These are phyloP conservation scores for Arothron firmamentum DNA, from an alignment of 2,113 vertebrate species.

Conservation along the genomic window DNA sequence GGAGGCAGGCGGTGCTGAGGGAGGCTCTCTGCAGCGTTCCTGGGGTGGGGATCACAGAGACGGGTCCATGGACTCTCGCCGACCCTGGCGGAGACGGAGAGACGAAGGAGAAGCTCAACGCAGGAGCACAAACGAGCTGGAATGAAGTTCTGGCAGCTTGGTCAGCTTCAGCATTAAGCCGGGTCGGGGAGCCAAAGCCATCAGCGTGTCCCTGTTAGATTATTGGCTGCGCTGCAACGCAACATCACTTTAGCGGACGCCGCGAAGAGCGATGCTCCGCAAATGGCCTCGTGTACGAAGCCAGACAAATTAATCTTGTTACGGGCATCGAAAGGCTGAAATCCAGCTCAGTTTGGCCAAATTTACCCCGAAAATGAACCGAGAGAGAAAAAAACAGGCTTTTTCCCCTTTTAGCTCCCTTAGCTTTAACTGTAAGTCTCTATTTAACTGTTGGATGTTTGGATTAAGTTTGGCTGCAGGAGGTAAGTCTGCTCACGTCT, in stretches of 20 bases:
- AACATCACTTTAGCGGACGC: constrained; percentile 21
- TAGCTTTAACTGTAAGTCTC: no score
- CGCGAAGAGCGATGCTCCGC: constrained; percentile 1
- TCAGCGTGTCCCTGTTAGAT: constrained; percentile 36
- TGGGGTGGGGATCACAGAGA: constrained; percentile 51
- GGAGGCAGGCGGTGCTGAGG: constrained; percentile 1
- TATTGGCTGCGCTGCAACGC: constrained; percentile 13
- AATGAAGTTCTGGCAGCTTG: constrained; percentile 46
- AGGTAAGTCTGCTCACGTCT: no score
- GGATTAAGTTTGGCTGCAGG: no score
- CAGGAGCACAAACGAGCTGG: constrained; percentile 32
- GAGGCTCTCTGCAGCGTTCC: constrained; percentile 35
- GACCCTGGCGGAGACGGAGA: constrained; percentile 33
- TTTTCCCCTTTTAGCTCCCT: no score
- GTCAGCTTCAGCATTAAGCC: constrained; percentile 46
- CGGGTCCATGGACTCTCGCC: constrained; percentile 34
- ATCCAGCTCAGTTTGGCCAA: neutral
- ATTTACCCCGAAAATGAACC: neutral
- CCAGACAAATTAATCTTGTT: neutral
- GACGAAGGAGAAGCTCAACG: constrained; percentile 21
- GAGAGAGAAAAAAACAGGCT: neutral
- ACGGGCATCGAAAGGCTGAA: neutral
- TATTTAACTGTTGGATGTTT: no score
- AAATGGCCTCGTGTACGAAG: constrained; percentile 6
- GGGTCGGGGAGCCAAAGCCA: constrained; percentile 33